These are phyloP conservation scores for Drosophila conformis DNA, from an alignment of 2,888 invertebrate genomes.

Conservation along the genomic window DNA sequence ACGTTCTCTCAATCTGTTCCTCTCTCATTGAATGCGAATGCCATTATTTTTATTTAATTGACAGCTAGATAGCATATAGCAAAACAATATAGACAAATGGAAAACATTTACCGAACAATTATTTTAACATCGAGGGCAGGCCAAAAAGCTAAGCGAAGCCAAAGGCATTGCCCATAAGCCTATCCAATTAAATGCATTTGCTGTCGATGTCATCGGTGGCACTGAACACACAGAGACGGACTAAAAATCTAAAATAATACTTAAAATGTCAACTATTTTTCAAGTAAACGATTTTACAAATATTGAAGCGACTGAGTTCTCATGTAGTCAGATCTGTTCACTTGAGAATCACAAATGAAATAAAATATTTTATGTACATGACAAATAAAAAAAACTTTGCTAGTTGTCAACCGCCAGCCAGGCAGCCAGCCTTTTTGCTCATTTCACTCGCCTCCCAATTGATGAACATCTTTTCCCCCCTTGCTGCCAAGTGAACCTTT, in stretches of 20 bases:
- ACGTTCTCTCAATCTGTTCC: background rate
- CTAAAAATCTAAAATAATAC: constrained; percentile 54
- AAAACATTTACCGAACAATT: constrained; percentile 38
- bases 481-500: constrained; percentile 38
- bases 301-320: constrained; percentile 22
- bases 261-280: constrained; percentile 74
- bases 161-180: constrained; percentile 42
- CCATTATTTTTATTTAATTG: constrained; percentile 47
- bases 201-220: constrained; percentile 71
- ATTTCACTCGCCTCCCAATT: constrained; percentile 66
- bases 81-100: constrained; percentile 40
- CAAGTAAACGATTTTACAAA: constrained; percentile 44
- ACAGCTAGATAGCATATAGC: constrained; percentile 39
- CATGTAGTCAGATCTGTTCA: constrained; percentile 39
- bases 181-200: constrained; percentile 76
- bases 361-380: constrained; percentile 69
- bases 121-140: constrained; percentile 33
- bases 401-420: constrained; percentile 57
- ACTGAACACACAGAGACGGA: constrained; percentile 27
- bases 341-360: constrained; percentile 72
- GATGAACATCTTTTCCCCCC: constrained; percentile 51
- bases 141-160: constrained; percentile 16
- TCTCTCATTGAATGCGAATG: constrained; percentile 16
- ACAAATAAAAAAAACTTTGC: constrained; percentile 48
- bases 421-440: constrained; percentile 61